Conservation (phyloP, 1,140 invertebrate species). For the Drosophila micromelanica region DNA sequence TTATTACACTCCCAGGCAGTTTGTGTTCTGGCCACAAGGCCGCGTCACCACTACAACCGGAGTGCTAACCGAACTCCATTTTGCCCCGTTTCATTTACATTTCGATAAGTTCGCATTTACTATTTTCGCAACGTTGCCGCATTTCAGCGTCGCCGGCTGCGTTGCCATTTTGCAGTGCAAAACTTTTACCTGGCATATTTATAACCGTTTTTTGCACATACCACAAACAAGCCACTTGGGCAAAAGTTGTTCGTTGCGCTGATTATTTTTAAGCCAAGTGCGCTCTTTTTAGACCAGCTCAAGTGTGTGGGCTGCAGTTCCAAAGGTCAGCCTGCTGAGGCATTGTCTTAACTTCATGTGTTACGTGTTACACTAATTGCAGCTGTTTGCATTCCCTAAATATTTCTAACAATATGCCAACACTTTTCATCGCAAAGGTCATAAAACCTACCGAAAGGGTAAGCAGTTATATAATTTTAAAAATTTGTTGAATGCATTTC, state of each 20-base stretch:
- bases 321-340: slow-evolving; percentile 27
- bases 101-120: slow-evolving; percentile 19
- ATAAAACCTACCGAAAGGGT: too few relatives aligned
- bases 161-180: slow-evolving; percentile 8
- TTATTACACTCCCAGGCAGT: slow-evolving; percentile 63
- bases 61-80: not conserved
- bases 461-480: too few relatives aligned
- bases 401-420: not conserved
- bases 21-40: slow-evolving; percentile 29
- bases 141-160: slow-evolving; percentile 28
- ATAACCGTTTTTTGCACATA: slow-evolving; percentile 56
- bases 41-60: slow-evolving; percentile 59
- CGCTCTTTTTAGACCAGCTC: slow-evolving; percentile 25
- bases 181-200: slow-evolving; percentile 56
- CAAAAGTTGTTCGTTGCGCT: slow-evolving; percentile 36
- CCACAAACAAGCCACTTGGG: slow-evolving; percentile 2
- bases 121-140: slow-evolving; percentile 42
- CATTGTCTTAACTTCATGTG: not conserved
- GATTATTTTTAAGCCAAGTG: slow-evolving; percentile 45
- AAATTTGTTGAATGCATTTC: too few relatives aligned
- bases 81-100: not conserved
- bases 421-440: too few relatives aligned
- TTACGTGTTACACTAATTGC: not conserved
- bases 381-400: not conserved
- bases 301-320: not conserved